These are phyloP conservation scores for Bellardia bayeri DNA, from an alignment of 2,888 invertebrate species.

Conservation along the genomic window DNA sequence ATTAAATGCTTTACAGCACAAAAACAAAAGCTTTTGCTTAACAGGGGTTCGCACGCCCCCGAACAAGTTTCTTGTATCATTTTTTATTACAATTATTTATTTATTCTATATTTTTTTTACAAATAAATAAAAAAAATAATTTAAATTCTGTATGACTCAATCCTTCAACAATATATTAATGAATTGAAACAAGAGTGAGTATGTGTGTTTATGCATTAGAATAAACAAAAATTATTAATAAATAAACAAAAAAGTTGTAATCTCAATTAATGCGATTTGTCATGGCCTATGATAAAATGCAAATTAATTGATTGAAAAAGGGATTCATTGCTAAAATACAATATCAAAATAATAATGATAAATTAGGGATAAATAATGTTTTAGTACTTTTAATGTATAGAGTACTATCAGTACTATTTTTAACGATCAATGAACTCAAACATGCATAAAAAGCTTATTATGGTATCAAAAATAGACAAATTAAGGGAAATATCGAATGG, in stretches of 20 bases:
- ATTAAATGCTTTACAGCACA: constrained; percentile 40
- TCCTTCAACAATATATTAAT: constrained; percentile 59
- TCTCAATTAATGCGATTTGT: constrained; percentile 58
- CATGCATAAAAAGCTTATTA: background rate
- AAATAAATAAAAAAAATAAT: constrained; percentile 51
- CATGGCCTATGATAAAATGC: constrained; percentile 46
- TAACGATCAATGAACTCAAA: background rate
- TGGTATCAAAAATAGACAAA: background rate
- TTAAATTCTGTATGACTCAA: constrained; percentile 70
- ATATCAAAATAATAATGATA: background rate
- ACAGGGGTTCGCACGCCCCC: constrained; percentile 71
- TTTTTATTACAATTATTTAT: constrained; percentile 61
- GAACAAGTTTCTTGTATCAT: constrained; percentile 58
- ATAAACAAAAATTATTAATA: constrained; percentile 34
- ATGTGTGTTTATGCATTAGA: constrained; percentile 18
- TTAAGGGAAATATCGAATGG: too few species aligned
- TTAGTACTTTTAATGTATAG: background rate
- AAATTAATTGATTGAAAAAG: constrained; percentile 40
- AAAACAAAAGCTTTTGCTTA: constrained; percentile 54
- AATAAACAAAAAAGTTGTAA: constrained; percentile 45
- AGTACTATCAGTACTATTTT: background rate
- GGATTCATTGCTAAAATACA: background rate
- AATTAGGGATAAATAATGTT: background rate
- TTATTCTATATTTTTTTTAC: constrained; percentile 49
- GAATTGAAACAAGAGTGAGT: constrained; percentile 34